Evolutionary conservation across 2,888 invertebrate genomes (phyloP), one percentile per base, ranked within the genome.

Genomic region (Parnassius glacialis): DNA sequence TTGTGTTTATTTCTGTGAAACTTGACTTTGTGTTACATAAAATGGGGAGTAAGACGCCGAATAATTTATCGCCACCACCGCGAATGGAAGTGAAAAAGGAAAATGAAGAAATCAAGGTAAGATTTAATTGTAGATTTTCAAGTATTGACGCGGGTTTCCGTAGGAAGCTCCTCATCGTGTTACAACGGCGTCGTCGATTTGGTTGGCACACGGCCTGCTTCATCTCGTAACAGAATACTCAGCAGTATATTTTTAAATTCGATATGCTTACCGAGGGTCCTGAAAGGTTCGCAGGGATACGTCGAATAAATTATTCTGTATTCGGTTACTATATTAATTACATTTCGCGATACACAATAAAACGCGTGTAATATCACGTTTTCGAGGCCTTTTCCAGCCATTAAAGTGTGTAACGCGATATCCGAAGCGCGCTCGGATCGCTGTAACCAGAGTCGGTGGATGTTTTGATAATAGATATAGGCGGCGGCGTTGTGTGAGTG

Each of bases 41-140:
- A 71, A 93, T 94, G 94, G 93, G 90, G 73, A 89, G 86, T 69
- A 92, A 92, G 81, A 86, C 92, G 47, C 85, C 92, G 41, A 66
- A 79, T 34, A 80, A 85, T 59, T 75, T 85, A 47, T 74, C 84
- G 9, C 83, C 88, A 62, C 87, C 90, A 42, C 85, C 86, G 10
- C 83, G 84, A 66, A 75, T 84, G 52, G 86, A 84, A 75, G 91
- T 94, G 70, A 95, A 95, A 84, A 95, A 95, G 84, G 95, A 95
- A 81, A 90, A 93, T 73, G 94, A 94, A 89, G 95, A 95, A 89
- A 95, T 95, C 81, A 95, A 95, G 93, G 95, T 95, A 89, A 80
- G 76, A 51, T 64, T 58, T 58, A 62, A 62, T 62, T 62, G 62
- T 55, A 57, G 57, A 47, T 41, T 61, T 20, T 48, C 61, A 53